Evolutionary conservation across 2,797 vertebrate genomes (phyloP).

Genomic region (Arremon aurantiirostris): DNA sequence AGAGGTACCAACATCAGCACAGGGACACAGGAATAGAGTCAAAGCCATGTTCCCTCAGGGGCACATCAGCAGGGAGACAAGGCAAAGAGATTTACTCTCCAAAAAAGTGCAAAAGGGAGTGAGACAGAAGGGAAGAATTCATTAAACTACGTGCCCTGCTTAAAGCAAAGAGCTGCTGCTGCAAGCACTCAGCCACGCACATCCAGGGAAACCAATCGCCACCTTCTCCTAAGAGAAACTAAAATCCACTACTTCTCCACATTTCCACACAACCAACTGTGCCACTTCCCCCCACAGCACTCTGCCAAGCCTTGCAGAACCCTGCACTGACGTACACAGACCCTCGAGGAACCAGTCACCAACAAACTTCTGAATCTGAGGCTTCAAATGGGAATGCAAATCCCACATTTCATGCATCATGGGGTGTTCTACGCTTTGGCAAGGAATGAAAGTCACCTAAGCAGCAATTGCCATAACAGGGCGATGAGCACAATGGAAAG

Average conservation of each 20-base stretch:
- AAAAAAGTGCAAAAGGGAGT: background rate
- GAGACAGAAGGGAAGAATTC: background rate
- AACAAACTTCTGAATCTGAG: background rate
- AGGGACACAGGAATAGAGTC: accelerated
- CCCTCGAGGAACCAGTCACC: background rate
- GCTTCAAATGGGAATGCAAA: slow-evolving; percentile 49
- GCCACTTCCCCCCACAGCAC: accelerated
- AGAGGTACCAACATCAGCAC: background rate
- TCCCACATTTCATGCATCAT: slow-evolving; percentile 59
- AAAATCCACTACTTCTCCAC: background rate
- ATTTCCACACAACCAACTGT: background rate
- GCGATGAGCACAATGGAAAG: slow-evolving; percentile 39
- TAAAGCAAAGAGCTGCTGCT: background rate
- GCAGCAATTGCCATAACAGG: slow-evolving; percentile 16
- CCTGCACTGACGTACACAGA: background rate
- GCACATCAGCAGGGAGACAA: background rate
- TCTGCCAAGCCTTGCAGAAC: background rate
- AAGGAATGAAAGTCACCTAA: slow-evolving; percentile 61
- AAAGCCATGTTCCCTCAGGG: accelerated
- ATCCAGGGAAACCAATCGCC: background rate
- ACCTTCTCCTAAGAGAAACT: background rate
- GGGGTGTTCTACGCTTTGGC: slow-evolving; percentile 48
- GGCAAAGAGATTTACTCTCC: background rate
- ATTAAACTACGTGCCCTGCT: background rate
- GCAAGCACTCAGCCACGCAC: accelerated